Base-by-base conservation (phyloP, 2,888 invertebrate genomes). In the Acrobasis suavella region DNA sequence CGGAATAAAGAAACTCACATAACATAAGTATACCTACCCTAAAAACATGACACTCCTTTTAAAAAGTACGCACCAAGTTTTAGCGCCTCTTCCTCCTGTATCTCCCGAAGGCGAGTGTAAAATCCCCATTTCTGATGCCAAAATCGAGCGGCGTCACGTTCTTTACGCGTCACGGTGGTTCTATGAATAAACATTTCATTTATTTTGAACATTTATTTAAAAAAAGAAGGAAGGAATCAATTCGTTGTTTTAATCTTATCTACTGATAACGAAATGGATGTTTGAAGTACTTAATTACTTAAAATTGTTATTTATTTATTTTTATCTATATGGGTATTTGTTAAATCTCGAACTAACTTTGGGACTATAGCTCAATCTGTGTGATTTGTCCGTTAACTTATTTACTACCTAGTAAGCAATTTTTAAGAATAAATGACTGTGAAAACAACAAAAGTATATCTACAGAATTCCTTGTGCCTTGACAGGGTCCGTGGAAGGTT, bases 401-500 rank as follows among this genome's bases (percentile, higher is more conserved):
- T 8, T 32, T 8, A 32, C 32, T 32, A 32, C 32, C 32, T 32
- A 32, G 32, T 32, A 32, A 7, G 32, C 32, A 7, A 6, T 32
- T 32, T 32, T 32, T 6, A 32, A 32, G 5, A 32, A 32, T 32
- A 32, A 32, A 32, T 32, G 32, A 32, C 32, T 32, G 32, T 32
- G 32, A 6, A 32, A 32, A 32, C 22, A 32, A 32, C 32, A 32
- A 32, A 32, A 32, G 32, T 32, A 42, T 60, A 75, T 78, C 76
- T 82, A 92, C 92, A 91, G 72, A 70, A 92, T 85, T 68, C 91
- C 91, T 77, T 92, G 89, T 60, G 89, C 89, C 67, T 90, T 91
- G 9, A 91, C 91, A 10, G 91, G 89, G 68, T 91, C 91, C 6
- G 73, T 83, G 9, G 87, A 86, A 10, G 85, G 82, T 58, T 91